Evolutionary conservation across 2,888 invertebrate genomes (phyloP).

Genomic region (Cancer borealis): DNA sequence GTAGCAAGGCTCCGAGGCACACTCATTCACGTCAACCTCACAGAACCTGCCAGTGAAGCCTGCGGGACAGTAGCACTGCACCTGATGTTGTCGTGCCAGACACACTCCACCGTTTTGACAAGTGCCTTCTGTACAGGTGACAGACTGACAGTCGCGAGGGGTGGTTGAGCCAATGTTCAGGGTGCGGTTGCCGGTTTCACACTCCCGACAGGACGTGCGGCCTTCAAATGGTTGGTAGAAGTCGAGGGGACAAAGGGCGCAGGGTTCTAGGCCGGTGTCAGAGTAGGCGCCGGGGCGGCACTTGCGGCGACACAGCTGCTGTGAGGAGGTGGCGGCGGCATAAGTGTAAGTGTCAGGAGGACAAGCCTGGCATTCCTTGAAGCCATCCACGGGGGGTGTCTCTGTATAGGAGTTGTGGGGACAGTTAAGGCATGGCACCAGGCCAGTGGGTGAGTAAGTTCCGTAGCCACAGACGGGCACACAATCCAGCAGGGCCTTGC

Average conservation of each 20-base stretch:
- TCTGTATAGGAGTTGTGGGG: conserved; percentile 94
- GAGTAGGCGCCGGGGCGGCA: conserved; percentile 95
- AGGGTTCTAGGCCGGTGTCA: conserved; percentile 94
- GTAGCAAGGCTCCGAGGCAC: conserved; percentile 95
- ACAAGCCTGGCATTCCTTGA: conserved; percentile 95
- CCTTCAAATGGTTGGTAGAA: conserved; percentile 94
- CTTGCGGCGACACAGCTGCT: conserved; percentile 90
- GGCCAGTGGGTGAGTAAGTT: conserved; percentile 95
- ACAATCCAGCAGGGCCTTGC: conserved; percentile 87
- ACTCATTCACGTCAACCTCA: conserved; percentile 97
- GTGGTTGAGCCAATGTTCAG: conserved; percentile 88
- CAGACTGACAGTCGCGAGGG: conserved; percentile 91
- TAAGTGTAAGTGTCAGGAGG: conserved; percentile 93
- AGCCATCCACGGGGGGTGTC: conserved; percentile 93
- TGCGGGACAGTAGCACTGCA: conserved; percentile 96
- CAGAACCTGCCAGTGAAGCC: conserved; percentile 96
- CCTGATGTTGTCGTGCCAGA: conserved; percentile 83
- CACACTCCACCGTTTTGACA: conserved; percentile 96
- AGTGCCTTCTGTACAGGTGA: conserved; percentile 91
- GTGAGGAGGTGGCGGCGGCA: conserved; percentile 92
- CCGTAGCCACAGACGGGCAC: conserved; percentile 97
- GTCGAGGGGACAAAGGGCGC: conserved; percentile 94
- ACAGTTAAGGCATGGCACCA: conserved; percentile 96
- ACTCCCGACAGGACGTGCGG: conserved; percentile 92
- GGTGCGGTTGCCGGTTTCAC: conserved; percentile 94